Evolutionary conservation across 2,113 vertebrate species (phyloP), one percentile per base, ranked within the genome.

Genomic region (Scomber colias): DNA sequence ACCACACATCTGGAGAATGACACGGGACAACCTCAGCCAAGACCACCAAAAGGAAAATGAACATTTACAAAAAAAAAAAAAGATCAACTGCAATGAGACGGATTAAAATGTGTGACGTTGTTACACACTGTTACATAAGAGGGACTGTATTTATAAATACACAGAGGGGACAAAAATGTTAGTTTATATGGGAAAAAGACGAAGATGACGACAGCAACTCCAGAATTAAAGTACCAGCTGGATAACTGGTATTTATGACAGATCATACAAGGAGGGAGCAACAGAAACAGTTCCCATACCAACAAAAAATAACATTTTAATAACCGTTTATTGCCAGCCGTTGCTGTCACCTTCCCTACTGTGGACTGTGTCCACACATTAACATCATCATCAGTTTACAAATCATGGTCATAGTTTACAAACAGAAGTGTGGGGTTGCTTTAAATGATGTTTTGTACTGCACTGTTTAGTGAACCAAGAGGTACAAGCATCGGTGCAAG

Each of bases 1-100:
- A 59, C 59, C 53, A 31, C 87, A 92, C 90, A 94, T 92, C 91
- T 93, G 92, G 85, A 90, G 86, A 87, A 84, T 40, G 85, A 85
- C 87, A 86, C 16, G 3, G 72, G 61, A 82, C 76, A 79, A 78
- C 81, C 87, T 62, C 16, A 2, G 68, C 48, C 53, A 54, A 68
- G 70, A 77, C 79, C 27, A 27, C 62, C 73, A 56, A 21, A 79
- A 74, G 45, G 10, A 21, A 66, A 72, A 79, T 14, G 3, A 77
- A 67, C 10, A 56, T 46, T 53, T 71, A 56, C 74, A 82, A 60
- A 55, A 66, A 57, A 11, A 11, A 45, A 1, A 3, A 19, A 30
- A 50, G 81, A 54, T 65, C n/a, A 73, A 19, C 11, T 35, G 24
- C 30, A 60, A 66, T 19, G n/a, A 21, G 50, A 63, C 44, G 50